Base-by-base conservation (phyloP, 2,888 invertebrate genomes). In the Campopleginae sp. region DNA sequence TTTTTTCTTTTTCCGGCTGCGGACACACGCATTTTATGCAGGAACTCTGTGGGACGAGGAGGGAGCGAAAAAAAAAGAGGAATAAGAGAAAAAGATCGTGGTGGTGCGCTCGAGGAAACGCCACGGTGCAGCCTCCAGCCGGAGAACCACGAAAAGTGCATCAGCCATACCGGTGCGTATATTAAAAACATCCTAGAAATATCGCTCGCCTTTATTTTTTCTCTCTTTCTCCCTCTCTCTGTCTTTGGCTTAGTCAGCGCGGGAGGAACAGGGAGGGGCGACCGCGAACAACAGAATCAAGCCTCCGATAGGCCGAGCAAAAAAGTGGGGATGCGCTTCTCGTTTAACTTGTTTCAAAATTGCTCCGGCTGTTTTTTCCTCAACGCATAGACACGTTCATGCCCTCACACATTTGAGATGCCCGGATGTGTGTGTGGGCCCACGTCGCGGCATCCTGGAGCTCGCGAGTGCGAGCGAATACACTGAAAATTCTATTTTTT, bases 321-420 rank as follows among this genome's bases (percentile, higher is more conserved):
- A 80, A 48, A 51, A 84, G 84, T 80, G 86, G 86, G 87, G 87
- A 86, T 78, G 70, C 86, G 76, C 84, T 88, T 87, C 88, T 86
- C 27, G 87, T 86, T 86, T 87, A 86, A 86, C 87, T 89, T 86
- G 84, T 86, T 89, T 88, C 85, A 89, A 88, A 88, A 88, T 89
- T 89, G 88, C 86, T 91, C 86, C 88, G 87, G 86, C 87, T 86
- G 88, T 86, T 86, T 78, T 70, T 78, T 77, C 6, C 6, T 70
- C 58, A 65, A 48, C 46, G 12, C 44, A 46, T 44, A 79, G 38
- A 71, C 54, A 80, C 68, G 46, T 14, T 14, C 12, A 27, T 68
- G 23, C 46, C 23, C 17, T 31, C 42, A 12, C 27, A 42, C 23
- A 42, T 48, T 7, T 31, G 48, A 7, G 27, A 65, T 6, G 23